Percentiles rank a stretch among this genome's conserved stretches.
These are phyloP conservation scores for Drosophila lini DNA, from an alignment of 1,140 invertebrate species.

Conservation along the genomic window DNA sequence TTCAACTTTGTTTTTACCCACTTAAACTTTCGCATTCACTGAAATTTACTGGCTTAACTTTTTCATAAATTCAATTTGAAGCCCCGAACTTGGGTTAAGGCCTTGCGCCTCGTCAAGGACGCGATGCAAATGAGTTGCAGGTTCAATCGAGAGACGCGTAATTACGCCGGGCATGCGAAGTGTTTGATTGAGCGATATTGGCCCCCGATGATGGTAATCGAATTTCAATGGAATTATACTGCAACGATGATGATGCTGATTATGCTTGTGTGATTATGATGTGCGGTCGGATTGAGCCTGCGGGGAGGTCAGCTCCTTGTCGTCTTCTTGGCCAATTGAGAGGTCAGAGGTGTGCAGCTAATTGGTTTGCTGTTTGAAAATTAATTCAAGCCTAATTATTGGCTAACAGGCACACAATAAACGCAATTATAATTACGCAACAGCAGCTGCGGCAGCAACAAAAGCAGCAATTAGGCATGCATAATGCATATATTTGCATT, in stretches of 20 bases:
- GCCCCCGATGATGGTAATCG: slow-evolving; percentile 57
- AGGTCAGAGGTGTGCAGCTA: slow-evolving; percentile 57
- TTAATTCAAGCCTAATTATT: slow-evolving; percentile 79
- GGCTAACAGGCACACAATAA: slow-evolving; percentile 68
- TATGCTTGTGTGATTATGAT: background rate
- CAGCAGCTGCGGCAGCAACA: slow-evolving; percentile 40
- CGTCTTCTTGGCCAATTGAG: slow-evolving; percentile 11
- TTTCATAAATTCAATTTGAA: slow-evolving; percentile 30
- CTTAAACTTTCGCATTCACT: slow-evolving; percentile 12
- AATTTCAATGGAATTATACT: slow-evolving; percentile 71
- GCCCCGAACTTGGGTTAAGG: slow-evolving; percentile 1
- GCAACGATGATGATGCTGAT: slow-evolving; percentile 18
- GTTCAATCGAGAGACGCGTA: slow-evolving; percentile 36
- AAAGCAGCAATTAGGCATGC: slow-evolving; percentile 60
- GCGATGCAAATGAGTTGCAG: slow-evolving; percentile 20
- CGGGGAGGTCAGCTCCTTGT: background rate
- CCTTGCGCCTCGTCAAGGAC: background rate
- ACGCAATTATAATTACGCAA: slow-evolving; percentile 66
- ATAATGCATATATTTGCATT: slow-evolving; percentile 54
- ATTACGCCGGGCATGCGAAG: slow-evolving; percentile 53
- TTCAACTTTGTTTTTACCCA: slow-evolving; percentile 26
- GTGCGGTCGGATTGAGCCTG: background rate
- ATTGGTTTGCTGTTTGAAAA: slow-evolving; percentile 74
- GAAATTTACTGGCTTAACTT: background rate
- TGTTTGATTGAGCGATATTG: slow-evolving; percentile 69